Base-by-base conservation (phyloP, 2,113 vertebrate species). In the Paralichthys olivaceus region DNA sequence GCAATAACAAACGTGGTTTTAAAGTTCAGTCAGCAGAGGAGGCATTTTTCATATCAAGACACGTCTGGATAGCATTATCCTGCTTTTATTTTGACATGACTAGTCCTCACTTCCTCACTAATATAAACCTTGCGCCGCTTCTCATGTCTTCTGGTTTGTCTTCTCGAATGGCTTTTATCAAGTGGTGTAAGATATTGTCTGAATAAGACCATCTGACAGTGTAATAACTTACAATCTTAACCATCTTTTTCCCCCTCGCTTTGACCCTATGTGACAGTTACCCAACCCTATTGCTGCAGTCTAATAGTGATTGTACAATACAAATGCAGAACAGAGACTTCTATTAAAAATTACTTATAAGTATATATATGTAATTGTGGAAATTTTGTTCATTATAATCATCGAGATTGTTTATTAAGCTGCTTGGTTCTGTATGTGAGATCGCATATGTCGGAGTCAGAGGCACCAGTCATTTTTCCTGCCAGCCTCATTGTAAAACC, bases 61-160 rank as follows among this genome's bases (percentile, higher is more conserved):
- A 17, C 23, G 67, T 83, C 91, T 93, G 92, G 70, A 76, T 84
- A 34, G 61, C 43, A 49, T 93, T 81, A 84, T 28, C 29, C 19
- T 23, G 37, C 67, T 66, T 77, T 65, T 89, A 81, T 90, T 91
- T 85, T 70, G 85, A 85, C 88, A 69, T 28, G 8, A 61, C 22
- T 55, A 15, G 23, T 40, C 62, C 22, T 62, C 19, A 53, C 84
- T 80, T 86, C 88, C 79, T 80, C 63, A 79, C 28, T 68, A 37
- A 71, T 51, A 72, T 88, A 80, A 90, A 89, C 72, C 19, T 61
- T 55, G n/a, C 65, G 51, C 60, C 57, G 15, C 60, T 67, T 66
- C 61, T 67, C n/a, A 12, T 65, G 20, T 53, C 15, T 59, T 28
- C 26, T 47, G 19, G 12, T 15, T 43, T 58, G 4, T 37, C 1